Base-by-base conservation (phyloP, 1,140 invertebrate genomes). In the Trichonephila inaurata region DNA sequence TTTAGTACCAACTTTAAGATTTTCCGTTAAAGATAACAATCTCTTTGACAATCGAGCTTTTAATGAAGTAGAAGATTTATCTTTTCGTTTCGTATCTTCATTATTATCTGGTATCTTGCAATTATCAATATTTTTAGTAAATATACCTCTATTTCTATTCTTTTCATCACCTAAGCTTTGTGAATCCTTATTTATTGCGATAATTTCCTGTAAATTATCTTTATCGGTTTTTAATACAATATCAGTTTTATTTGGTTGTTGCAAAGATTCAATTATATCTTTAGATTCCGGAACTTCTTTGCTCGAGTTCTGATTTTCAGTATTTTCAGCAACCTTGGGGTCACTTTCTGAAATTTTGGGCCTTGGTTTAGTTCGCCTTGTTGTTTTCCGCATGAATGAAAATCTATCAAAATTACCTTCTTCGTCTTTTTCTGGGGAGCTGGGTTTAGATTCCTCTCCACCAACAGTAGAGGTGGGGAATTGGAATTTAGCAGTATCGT, bases 351-450 rank as follows among this genome's bases (percentile, higher is more conserved):
- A 51, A 51, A 51, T 28, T 62, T 91, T 94, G 12, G 69, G 89
- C 10, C 91, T 89, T 18, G 94, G 60, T 72, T 83, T 88, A 19
- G 89, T 92, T 24, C 94, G 72, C 66, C 94, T 66, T 28, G 94
- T 95, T 19, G 94, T 95, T 94, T 95, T 95, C 77, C 94, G 91
- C 77, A 94, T 92, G 85, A 90, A 81, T 4, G 94, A 95, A 91
- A 95, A 95, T 72, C 94, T 85, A 89, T 93, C 91, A 60, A 94
- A 94, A 83, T 92, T 94, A 28, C 89, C 94, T 86, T 93, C 94
- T n/a, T 86, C 81, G 10, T 94, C 93, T 81, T 83, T 72, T 83
- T 91, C 88, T 2, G 60, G 14, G 69, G 81, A 51, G 51, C 18
- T 16, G 28, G 7, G 14, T 83, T 85, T 92, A 28, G 62, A 5